phyloP scores from a whole-genome alignment of 2,888 invertebrate species.

The Microctonus aethiopoides region DNA sequence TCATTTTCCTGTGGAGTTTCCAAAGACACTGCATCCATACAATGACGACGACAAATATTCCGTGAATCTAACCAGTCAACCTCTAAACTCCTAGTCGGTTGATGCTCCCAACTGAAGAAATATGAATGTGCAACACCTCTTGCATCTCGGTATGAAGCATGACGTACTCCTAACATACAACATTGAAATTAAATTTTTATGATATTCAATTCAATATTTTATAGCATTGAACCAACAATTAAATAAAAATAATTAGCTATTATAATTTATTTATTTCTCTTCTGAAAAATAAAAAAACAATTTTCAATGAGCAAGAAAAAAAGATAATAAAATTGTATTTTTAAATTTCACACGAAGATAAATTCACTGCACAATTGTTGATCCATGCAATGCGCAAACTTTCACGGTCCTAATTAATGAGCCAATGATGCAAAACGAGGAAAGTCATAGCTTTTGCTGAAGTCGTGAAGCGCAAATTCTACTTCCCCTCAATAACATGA shows the following conservation, averaged over 20 bases:
- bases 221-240: no score
- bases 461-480: not conserved
- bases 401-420: constrained; percentile 34
- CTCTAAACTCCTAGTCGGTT: constrained; percentile 82
- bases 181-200: constrained; percentile 15
- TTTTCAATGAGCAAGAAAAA: not conserved
- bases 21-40: constrained; percentile 92
- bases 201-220: no score
- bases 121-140: constrained; percentile 90
- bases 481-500: not conserved
- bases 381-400: constrained; percentile 32
- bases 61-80: constrained; percentile 92
- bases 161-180: constrained; percentile 84
- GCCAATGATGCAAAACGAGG: not conserved
- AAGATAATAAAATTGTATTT: not conserved
- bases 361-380: constrained; percentile 31
- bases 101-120: constrained; percentile 94
- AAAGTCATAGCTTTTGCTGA: constrained; percentile 4
- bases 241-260: no score
- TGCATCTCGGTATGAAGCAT: constrained; percentile 88
- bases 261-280: no score
- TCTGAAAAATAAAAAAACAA: no score
- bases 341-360: constrained; percentile 18
- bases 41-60: constrained; percentile 91
- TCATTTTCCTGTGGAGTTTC: constrained; percentile 93